phyloP scores from a whole-genome alignment of 2,113 vertebrate genomes.

The Strigops habroptila region DNA sequence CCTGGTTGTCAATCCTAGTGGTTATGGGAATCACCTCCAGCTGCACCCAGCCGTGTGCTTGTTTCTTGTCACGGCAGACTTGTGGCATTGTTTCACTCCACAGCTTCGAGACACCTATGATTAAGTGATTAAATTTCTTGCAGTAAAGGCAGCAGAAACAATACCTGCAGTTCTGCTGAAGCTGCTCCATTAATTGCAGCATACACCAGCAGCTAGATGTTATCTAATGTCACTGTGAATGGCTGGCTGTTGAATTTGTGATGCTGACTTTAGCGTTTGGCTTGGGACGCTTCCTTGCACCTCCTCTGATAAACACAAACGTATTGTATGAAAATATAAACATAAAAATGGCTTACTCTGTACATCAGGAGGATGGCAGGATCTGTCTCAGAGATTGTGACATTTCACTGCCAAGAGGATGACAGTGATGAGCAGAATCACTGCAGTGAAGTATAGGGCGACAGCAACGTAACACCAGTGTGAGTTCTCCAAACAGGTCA shows the following conservation, averaged over 20 bases:
- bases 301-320: neutral
- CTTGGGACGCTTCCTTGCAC: neutral
- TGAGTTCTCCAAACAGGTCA: fast-evolving
- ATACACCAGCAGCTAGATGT: neutral
- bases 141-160: neutral
- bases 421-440: neutral
- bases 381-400: fast-evolving
- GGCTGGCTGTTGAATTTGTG: neutral
- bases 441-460: neutral
- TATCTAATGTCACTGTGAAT: neutral
- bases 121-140: neutral
- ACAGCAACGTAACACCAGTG: neutral
- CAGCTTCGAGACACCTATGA: neutral
- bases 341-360: neutral
- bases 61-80: neutral
- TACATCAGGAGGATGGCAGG: neutral
- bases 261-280: fast-evolving
- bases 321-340: neutral
- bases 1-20: neutral
- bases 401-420: neutral
- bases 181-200: neutral
- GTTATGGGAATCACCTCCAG: neutral
- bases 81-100: neutral
- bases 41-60: neutral
- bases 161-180: neutral